Evolutionary conservation across 30 jellyfish, hydroid and myxozoan genomes (phyloP).

Genomic region (Nemopilema nomurai): DNA sequence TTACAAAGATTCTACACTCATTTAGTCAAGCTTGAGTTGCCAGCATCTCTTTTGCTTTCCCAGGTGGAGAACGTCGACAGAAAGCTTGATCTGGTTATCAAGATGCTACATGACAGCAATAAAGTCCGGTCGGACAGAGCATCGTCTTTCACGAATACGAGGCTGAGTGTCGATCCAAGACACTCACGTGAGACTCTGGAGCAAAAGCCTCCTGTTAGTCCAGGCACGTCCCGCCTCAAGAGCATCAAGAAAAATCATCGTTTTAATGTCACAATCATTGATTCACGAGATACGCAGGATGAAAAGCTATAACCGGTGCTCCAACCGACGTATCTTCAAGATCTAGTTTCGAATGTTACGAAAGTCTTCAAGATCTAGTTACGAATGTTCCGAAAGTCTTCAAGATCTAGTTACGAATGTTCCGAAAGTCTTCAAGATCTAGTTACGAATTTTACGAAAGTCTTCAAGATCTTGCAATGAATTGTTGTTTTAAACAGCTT

Average conservation of each 20-base stretch:
- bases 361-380: too few relatives aligned
- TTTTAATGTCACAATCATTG: conserved; percentile 51
- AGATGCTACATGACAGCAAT: conserved; percentile 55
- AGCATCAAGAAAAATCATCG: conserved; percentile 28
- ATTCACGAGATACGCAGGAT: conserved; percentile 11
- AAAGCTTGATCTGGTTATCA: conserved; percentile 52
- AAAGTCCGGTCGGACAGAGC: conserved; percentile 50
- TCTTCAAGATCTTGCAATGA: too few relatives aligned
- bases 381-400: too few relatives aligned
- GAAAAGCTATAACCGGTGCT: not conserved
- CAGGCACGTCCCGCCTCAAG: conserved; percentile 13
- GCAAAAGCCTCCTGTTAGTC: conserved; percentile 41
- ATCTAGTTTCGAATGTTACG: too few relatives aligned
- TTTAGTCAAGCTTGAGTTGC: too few relatives aligned
- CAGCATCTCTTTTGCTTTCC: too few relatives aligned
- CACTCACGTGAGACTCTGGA: conserved; percentile 45
- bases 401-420: too few relatives aligned
- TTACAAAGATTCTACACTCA: too few relatives aligned
- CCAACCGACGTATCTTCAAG: too few relatives aligned
- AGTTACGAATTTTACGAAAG: too few relatives aligned
- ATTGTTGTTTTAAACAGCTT: not conserved
- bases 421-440: too few relatives aligned
- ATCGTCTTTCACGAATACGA: conserved; percentile 58
- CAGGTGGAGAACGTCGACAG: conserved; percentile 52
- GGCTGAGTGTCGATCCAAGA: conserved; percentile 31